phyloP scores from a whole-genome alignment of 2,797 vertebrate genomes.

The Hybognathus amarus region DNA sequence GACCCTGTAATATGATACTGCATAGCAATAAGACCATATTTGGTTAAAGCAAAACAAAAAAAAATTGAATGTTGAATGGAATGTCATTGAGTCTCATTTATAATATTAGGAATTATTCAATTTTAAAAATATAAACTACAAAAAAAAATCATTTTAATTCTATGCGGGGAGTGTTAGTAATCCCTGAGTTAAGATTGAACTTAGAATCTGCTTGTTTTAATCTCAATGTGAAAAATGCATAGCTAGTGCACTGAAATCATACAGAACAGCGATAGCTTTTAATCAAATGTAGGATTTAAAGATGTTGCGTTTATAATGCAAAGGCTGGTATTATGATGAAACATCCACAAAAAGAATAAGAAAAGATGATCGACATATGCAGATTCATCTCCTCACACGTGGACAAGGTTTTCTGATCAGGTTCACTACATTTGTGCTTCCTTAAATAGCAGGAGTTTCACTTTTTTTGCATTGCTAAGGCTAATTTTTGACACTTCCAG shows the following conservation, averaged over 20 bases:
- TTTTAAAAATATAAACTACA: not conserved
- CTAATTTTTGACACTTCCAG: conserved; percentile 5
- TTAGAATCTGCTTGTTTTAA: not conserved
- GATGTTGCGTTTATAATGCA: not conserved
- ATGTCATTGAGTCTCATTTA: conserved; percentile 8
- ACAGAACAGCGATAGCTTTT: not conserved
- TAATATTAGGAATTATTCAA: not conserved
- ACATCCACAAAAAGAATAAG: not conserved
- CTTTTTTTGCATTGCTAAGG: conserved; percentile 13
- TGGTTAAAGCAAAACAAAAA: conserved; percentile 16
- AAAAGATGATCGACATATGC: not conserved
- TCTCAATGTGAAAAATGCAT: not conserved
- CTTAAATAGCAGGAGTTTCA: conserved; percentile 2
- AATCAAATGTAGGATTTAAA: not conserved
- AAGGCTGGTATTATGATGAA: conserved; percentile 16
- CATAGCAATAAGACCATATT: conserved; percentile 5
- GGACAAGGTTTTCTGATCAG: not conserved
- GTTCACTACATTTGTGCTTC: conserved; percentile 28
- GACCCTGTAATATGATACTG: not conserved
- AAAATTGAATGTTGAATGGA: conserved; percentile 1
- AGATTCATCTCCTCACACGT: not conserved
- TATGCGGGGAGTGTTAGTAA: not conserved
- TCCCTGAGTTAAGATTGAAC: conserved; percentile 15
- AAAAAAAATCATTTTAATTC: not conserved
- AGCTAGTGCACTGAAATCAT: not conserved